Evolutionary conservation across 2,113 vertebrate species (phyloP), one percentile per base, ranked within the genome.

Genomic region (Seriola dumerili): DNA sequence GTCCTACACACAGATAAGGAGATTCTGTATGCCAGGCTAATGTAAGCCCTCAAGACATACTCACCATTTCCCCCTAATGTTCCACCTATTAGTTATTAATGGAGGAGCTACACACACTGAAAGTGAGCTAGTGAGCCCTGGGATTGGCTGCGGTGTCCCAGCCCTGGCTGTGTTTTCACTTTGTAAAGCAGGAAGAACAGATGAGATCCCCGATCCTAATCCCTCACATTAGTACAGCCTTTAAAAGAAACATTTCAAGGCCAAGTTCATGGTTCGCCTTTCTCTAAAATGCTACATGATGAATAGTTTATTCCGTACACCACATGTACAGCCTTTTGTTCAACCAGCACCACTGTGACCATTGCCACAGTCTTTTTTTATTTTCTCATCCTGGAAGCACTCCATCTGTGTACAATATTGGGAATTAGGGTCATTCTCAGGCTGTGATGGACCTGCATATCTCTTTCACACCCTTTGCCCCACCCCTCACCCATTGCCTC

Each of bases 81-180:
- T 89, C 84, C 76, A 78, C 78, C 88, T 91, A 92, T 93, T 93
- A 88, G 92, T 91, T 93, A 92, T 94, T 93, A 92, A 94, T 92
- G 91, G 90, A 83, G 79, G 79, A 74, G 79, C 84, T 86, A 80
- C 76, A 78, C 62, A 70, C 57, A 76, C 79, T 85, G 88, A 91
- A 89, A 87, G 84, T 80, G 89, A 93, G 90, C 81, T 62, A 72
- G 90, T 79, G 84, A 88, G 77, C 80, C 36, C 76, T 71, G 85
- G 87, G 87, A 91, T 62, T 65, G 81, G 76, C 59, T 79, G 50
- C 67, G 25, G 50, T 38, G 63, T 85, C 80, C 63, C 71, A 40
- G 64, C 44, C 63, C 25, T n/a, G 65, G 48, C 67, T 76, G 55
- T 89, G 73, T 84, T 88, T 88, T 85, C 57, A 62, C 69, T 83